Percentiles rank a stretch among this genome's conserved stretches.
Evolutionary conservation across 2,797 vertebrate species (phyloP).

Genomic region (Gambelia wislizenii): DNA sequence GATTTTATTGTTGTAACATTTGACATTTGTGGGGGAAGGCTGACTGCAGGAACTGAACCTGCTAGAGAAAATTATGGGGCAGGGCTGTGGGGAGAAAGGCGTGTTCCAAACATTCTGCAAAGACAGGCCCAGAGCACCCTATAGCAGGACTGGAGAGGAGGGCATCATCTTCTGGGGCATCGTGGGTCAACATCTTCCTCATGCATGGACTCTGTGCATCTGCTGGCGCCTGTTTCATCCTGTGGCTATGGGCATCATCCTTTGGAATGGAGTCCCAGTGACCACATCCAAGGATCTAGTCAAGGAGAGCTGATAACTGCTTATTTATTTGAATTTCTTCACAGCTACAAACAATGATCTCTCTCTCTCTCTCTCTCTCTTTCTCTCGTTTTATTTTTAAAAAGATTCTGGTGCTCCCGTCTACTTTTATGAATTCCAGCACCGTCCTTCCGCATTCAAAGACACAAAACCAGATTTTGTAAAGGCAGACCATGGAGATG

Average conservation of each 20-base stretch:
- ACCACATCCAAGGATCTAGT: too few species aligned
- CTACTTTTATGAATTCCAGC: conserved; percentile 87
- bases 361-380: neutral
- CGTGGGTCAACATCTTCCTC: too few species aligned
- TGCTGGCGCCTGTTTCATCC: too few species aligned
- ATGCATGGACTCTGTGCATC: too few species aligned
- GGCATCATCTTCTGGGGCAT: too few species aligned
- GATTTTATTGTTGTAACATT: neutral
- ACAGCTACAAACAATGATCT: neutral
- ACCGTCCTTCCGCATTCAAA: conserved; percentile 72
- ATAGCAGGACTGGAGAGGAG: neutral
- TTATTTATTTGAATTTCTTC: neutral
- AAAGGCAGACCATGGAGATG: conserved; percentile 70
- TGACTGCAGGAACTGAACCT: neutral
- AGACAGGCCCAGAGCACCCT: neutral
- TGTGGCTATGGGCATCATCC: too few species aligned
- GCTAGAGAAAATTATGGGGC: neutral
- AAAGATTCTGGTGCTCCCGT: conserved; percentile 81
- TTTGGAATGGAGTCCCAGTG: too few species aligned
- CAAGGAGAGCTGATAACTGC: too few species aligned
- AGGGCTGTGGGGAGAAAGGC: too few species aligned
- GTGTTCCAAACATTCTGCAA: neutral
- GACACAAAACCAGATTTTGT: conserved; percentile 81
- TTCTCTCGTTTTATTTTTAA: neutral
- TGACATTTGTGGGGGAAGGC: neutral